phyloP scores from a whole-genome alignment of 2,888 invertebrate genomes.

The Phragmatobia fuliginosa region DNA sequence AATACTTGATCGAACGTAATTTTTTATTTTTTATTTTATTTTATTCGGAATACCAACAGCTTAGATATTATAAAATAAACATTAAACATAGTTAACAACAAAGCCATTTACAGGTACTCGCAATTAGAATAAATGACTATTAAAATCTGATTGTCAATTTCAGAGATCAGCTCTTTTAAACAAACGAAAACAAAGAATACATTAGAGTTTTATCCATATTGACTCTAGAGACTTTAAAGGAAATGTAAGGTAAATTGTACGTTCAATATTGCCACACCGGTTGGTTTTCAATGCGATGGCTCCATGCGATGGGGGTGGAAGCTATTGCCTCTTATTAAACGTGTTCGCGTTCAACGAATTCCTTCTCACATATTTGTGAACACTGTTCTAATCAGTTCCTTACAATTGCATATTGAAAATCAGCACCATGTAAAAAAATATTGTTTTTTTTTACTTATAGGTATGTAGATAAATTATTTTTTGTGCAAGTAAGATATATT shows the following conservation, averaged over 20 bases:
- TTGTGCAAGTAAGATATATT: too few relatives aligned
- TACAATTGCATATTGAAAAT: neutral
- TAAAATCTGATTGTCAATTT: neutral
- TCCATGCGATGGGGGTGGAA: neutral
- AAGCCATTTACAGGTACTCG: too few relatives aligned
- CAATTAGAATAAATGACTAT: neutral
- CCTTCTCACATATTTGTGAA: neutral
- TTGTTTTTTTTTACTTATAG: too few relatives aligned
- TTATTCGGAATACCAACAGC: too few relatives aligned
- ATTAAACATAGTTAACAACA: too few relatives aligned
- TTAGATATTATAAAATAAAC: too few relatives aligned
- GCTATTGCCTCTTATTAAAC: neutral
- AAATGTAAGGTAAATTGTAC: neutral
- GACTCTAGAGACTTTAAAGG: neutral
- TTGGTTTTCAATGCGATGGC: neutral
- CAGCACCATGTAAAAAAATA: neutral
- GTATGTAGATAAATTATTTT: too few relatives aligned
- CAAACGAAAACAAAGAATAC: neutral
- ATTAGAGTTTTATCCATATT: neutral
- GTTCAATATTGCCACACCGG: neutral
- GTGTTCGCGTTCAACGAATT: neutral
- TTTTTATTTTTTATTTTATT: too few relatives aligned
- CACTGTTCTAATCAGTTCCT: neutral
- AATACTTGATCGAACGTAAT: too few relatives aligned
- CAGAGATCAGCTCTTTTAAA: neutral